Evolutionary conservation across 2,113 vertebrate species (phyloP).

Genomic region (Parus major): DNA sequence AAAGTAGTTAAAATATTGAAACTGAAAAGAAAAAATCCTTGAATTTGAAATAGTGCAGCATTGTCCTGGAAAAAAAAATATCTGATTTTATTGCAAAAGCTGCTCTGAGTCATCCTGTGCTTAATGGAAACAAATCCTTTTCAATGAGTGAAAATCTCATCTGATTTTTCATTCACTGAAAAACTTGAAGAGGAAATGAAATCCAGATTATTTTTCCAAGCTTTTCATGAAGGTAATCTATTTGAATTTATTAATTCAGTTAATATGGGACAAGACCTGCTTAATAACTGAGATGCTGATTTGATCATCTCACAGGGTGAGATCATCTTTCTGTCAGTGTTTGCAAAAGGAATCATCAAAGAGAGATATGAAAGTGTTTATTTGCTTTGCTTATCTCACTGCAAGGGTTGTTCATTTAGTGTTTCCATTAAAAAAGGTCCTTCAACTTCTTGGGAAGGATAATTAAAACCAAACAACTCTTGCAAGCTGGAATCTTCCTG

Average conservation of each 20-base stretch:
- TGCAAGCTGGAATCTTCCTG: background rate
- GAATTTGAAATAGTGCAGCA: background rate
- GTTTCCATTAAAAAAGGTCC: conserved; percentile 4
- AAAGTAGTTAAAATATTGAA: background rate
- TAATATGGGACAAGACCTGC: background rate
- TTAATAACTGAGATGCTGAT: background rate
- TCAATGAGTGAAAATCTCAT: background rate
- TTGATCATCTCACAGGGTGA: background rate
- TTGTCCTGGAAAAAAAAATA: background rate
- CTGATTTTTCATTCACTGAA: background rate
- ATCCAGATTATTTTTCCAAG: background rate
- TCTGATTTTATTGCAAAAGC: background rate
- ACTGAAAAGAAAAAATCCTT: background rate
- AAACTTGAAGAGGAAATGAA: background rate
- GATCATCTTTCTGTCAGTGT: background rate
- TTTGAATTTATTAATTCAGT: background rate
- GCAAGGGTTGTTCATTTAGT: background rate
- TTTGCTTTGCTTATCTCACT: conserved; percentile 29
- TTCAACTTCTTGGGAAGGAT: background rate
- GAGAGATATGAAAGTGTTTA: background rate
- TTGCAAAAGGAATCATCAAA: background rate
- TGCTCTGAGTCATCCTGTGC: background rate
- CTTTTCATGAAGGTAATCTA: background rate
- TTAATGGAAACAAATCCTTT: background rate
- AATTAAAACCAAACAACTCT: conserved; percentile 19